Percentiles rank a stretch among this genome's conserved stretches.
These are phyloP conservation scores for Tricholauxania praeusta DNA, from an alignment of 2,888 invertebrate genomes.

Conservation along the genomic window DNA sequence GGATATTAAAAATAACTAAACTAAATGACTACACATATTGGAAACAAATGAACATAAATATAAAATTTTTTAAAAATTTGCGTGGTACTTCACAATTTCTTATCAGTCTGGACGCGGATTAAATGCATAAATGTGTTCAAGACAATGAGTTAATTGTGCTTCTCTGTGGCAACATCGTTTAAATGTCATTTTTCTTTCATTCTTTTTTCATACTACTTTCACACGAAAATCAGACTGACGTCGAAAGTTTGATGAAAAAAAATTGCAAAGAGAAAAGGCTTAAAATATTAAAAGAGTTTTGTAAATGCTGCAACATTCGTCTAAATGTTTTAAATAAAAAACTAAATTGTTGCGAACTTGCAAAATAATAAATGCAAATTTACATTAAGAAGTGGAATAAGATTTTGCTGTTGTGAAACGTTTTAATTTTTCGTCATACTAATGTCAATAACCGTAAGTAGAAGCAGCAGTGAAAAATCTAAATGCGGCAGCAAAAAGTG, in stretches of 20 bases:
- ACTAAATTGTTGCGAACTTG: neutral
- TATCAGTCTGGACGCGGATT: too few relatives aligned
- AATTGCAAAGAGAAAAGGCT: slow-evolving; percentile 31
- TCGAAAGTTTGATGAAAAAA: slow-evolving; percentile 9
- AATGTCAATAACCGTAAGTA: slow-evolving; percentile 68
- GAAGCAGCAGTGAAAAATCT: slow-evolving; percentile 34
- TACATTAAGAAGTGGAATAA: slow-evolving; percentile 32
- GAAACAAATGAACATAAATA: too few relatives aligned
- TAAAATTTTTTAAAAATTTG: too few relatives aligned
- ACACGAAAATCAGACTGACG: neutral
- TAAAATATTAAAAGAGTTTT: slow-evolving; percentile 39
- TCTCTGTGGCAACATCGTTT: too few relatives aligned
- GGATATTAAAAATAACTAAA: too few relatives aligned
- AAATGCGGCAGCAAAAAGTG: slow-evolving; percentile 35
- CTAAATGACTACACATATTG: too few relatives aligned
- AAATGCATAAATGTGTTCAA: neutral
- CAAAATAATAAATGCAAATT: slow-evolving; percentile 18
- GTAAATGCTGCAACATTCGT: slow-evolving; percentile 50
- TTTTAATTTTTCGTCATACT: slow-evolving; percentile 55
- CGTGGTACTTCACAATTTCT: too few relatives aligned
- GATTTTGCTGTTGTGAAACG: slow-evolving; percentile 42
- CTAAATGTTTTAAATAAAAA: slow-evolving; percentile 46
- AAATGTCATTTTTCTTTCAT: too few relatives aligned
- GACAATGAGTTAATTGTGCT: neutral
- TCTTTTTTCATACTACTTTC: too few relatives aligned